Conservation (phyloP, 2,113 vertebrate species). For the Globicephala melas region DNA sequence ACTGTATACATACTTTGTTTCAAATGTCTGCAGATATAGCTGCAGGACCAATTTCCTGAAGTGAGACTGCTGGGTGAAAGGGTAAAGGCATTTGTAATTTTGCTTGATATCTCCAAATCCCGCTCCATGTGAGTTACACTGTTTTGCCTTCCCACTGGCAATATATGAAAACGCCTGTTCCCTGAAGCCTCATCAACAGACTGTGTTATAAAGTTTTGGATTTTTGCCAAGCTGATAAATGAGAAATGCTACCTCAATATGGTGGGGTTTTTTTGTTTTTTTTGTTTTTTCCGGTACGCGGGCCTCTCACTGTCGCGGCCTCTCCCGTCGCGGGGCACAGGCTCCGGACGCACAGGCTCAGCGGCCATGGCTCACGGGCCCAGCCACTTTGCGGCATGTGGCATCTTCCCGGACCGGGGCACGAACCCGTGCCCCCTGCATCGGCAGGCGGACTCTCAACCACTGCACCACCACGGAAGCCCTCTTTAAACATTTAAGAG, state of each 20-base stretch:
- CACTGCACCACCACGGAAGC: too few species aligned
- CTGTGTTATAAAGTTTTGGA: background rate
- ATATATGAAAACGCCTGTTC: background rate
- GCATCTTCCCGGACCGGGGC: too few species aligned
- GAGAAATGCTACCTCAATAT: slow-evolving; percentile 18
- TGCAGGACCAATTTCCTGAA: background rate
- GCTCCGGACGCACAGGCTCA: too few species aligned
- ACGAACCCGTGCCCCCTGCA: too few species aligned
- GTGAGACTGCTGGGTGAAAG: background rate
- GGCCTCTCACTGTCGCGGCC: too few species aligned
- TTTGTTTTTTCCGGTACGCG: too few species aligned
- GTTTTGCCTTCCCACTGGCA: background rate
- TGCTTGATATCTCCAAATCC: background rate
- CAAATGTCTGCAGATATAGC: background rate
- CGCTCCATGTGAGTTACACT: background rate
- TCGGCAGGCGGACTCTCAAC: too few species aligned
- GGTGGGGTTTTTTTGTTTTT: background rate
- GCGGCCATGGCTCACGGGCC: too few species aligned
- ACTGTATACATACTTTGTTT: fast-evolving
- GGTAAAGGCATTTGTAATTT: background rate
- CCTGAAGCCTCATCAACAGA: slow-evolving; percentile 4
- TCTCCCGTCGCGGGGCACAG: too few species aligned
- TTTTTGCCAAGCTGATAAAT: slow-evolving; percentile 50
- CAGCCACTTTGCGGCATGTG: too few species aligned
- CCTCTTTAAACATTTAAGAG: slow-evolving; percentile 54